Evolutionary conservation across 1,140 invertebrate genomes (phyloP).

Genomic region (Drosophila setifemur): DNA sequence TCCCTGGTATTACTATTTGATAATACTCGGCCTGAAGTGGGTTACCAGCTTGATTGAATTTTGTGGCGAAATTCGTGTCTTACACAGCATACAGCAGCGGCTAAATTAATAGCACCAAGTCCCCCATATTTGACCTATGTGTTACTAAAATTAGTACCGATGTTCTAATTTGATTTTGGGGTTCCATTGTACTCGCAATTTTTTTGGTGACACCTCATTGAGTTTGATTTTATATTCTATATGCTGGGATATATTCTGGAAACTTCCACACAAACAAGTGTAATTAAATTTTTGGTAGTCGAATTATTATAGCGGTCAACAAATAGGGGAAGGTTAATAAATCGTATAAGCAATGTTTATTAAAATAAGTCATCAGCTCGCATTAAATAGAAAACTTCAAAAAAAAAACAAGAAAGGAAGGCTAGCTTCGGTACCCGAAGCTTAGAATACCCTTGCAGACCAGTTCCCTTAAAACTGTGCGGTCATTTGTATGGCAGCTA

Average conservation of each 20-base stretch:
- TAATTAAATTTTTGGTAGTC: too few species aligned
- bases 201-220: not conserved
- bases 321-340: too few species aligned
- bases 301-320: too few species aligned
- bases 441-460: too few species aligned
- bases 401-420: too few species aligned
- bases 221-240: slow-evolving; percentile 7
- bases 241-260: not conserved
- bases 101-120: not conserved
- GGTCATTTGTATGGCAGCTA: too few species aligned
- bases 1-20: slow-evolving; percentile 4
- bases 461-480: too few species aligned
- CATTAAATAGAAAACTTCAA: too few species aligned
- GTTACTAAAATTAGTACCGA: slow-evolving; percentile 1
- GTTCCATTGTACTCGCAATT: not conserved
- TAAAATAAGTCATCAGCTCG: too few species aligned
- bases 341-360: too few species aligned
- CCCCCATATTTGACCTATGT: not conserved
- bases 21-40: slow-evolving; percentile 11
- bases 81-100: slow-evolving; percentile 11
- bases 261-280: not conserved
- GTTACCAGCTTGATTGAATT: slow-evolving; percentile 39
- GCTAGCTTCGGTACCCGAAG: too few species aligned
- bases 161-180: slow-evolving; percentile 22
- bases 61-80: slow-evolving; percentile 57